Evolutionary conservation across 2,797 vertebrate species (phyloP).

Genomic region (Lepilemur septentrionalis): DNA sequence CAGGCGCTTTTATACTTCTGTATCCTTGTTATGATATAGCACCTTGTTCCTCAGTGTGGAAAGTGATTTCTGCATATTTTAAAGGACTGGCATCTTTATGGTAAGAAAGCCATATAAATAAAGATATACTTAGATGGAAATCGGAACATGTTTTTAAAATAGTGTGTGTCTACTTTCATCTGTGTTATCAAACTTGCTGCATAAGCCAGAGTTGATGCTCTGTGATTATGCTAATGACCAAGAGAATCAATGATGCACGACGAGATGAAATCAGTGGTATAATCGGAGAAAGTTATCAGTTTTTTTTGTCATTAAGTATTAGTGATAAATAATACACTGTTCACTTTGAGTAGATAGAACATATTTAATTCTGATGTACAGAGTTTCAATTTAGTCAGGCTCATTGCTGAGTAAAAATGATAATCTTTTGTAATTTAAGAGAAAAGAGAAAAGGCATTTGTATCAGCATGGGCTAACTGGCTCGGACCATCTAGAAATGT

Average conservation of each 20-base stretch:
- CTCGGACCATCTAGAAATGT: slow-evolving; percentile 46
- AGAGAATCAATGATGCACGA: slow-evolving; percentile 83
- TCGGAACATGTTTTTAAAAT: slow-evolving; percentile 83
- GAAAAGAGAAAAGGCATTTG: slow-evolving; percentile 81
- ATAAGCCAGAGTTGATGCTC: slow-evolving; percentile 86
- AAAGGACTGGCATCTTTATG: slow-evolving; percentile 80
- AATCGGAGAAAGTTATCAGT: slow-evolving; percentile 85
- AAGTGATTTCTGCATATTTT: slow-evolving; percentile 80
- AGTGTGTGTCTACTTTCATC: slow-evolving; percentile 78
- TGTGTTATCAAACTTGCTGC: slow-evolving; percentile 86
- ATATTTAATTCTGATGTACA: slow-evolving; percentile 85
- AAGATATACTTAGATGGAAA: slow-evolving; percentile 81
- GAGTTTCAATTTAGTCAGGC: slow-evolving; percentile 83
- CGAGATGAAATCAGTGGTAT: slow-evolving; percentile 85
- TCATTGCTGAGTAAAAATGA: slow-evolving; percentile 84
- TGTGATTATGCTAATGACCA: slow-evolving; percentile 87
- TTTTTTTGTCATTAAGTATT: slow-evolving; percentile 88
- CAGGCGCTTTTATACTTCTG: slow-evolving; percentile 74
- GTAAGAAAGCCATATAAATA: slow-evolving; percentile 74
- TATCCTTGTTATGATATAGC: slow-evolving; percentile 68
- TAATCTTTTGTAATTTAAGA: slow-evolving; percentile 84
- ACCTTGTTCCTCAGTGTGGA: slow-evolving; percentile 70
- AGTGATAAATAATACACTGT: slow-evolving; percentile 87
- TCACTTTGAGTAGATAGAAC: slow-evolving; percentile 84
- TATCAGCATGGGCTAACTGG: slow-evolving; percentile 66